Evolutionary conservation across 2,113 vertebrate species (phyloP).

Genomic region (Eidolon helvum): DNA sequence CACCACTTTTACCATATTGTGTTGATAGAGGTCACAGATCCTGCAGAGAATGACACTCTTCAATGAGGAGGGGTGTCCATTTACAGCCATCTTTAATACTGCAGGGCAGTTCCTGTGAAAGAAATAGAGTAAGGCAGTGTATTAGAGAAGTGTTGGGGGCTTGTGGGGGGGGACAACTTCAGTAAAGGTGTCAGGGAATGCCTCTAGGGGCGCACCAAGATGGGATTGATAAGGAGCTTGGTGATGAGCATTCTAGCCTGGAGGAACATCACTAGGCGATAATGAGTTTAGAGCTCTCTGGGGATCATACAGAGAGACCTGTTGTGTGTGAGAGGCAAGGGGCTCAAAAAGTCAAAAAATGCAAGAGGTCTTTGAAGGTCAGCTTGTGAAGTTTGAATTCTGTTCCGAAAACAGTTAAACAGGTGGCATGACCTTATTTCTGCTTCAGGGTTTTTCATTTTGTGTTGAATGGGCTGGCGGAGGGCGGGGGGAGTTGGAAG

Average conservation of each 20-base stretch:
- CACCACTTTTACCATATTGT: not conserved
- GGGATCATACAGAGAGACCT: not conserved
- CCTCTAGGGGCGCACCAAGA: not conserved
- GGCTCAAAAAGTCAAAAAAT: not conserved
- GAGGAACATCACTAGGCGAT: not conserved
- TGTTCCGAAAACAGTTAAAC: not conserved
- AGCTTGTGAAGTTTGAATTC: not conserved
- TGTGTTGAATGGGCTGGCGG: not conserved
- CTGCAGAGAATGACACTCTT: not conserved
- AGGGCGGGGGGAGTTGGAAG: not conserved
- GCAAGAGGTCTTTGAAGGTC: not conserved
- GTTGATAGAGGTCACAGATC: not conserved
- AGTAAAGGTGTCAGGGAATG: not conserved
- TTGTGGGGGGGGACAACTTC: not conserved
- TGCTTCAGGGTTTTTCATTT: not conserved
- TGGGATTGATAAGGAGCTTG: not conserved
- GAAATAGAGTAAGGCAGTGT: not conserved
- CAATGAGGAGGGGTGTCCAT: not conserved
- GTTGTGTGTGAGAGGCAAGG: not conserved
- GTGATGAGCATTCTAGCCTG: not conserved
- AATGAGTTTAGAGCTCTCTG: not conserved
- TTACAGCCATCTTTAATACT: not conserved
- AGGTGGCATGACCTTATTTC: not conserved
- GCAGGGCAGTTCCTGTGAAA: not conserved
- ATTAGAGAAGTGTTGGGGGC: not conserved